Evolutionary conservation across 2,113 vertebrate genomes (phyloP), one percentile per base, ranked within the genome.

Genomic region (Empidonax traillii): DNA sequence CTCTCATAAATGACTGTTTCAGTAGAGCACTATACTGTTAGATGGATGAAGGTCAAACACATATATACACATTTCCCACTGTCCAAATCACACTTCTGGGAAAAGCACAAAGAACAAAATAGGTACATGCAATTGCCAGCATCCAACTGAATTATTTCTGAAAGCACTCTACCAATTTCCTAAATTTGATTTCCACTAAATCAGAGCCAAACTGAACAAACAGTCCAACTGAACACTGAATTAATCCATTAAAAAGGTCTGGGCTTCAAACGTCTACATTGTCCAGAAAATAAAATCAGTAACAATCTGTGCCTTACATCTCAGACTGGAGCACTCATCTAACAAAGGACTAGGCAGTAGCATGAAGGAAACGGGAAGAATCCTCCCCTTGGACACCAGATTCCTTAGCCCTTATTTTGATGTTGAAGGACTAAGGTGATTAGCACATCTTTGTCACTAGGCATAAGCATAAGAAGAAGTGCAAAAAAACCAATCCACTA

Each of bases 181-280:
- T 92, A 74, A 83, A 73, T 90, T 83, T 72, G 33, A 74, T 62
- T 92, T 93, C 46, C 69, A 76, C 46, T 90, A 88, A 68, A 85
- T 79, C 75, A 73, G 27, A 80, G 91, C 43, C 89, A 83, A 95
- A 89, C 33, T 61, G 59, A 83, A 71, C 83, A 91, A 83, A 90
- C 44, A 76, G 55, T 86, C 31, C 51, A 86, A 63, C 24, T 35
- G 80, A 94, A 88, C 35, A 62, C 12, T 62, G 22, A 86, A 80
- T 86, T 80, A 77, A 76, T 77, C 25, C 30, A 73, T 58, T n/a
- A 77, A 43, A 89, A 93, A 93, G 43, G 59, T 76, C 65, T 61
- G 66, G 62, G 41, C 13, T 89, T 65, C 44, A 3, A 89, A 79
- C n/a, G 90, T 49, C 10, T 27, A 75, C 56, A 35, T 22, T 33